Base-by-base conservation (phyloP, 2,888 invertebrate species). In the Cheilosia soror region DNA sequence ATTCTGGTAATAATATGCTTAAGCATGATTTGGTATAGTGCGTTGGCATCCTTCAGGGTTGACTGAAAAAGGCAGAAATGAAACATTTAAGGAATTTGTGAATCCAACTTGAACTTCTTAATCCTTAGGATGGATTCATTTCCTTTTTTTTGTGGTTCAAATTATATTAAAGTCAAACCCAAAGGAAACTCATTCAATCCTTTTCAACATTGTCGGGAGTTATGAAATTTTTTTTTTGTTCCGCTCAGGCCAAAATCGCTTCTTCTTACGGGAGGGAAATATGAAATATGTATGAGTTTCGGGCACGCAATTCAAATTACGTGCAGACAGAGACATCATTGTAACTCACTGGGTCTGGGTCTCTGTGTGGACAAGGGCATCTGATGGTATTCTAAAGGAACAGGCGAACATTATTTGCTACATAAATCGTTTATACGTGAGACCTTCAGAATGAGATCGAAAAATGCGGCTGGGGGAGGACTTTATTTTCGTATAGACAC, bases 31-130 rank as follows among this genome's bases (percentile, higher is more conserved):
- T 11, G 0, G 15, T 25, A 31, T 42, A 72, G 60, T 71, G n/a
- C n/a, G 71, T 68, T 47, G 58, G 73, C 33, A 69, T 62, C 57
- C 62, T 31, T 73, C 9, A 62, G 53, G 49, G 37, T 42, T 20
- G 13, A 37, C 20, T 6, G 13, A 27, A 53, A 66, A 55, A 60
- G 58, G 57, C 72, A 42, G 79, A 75, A 79, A 79, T 79, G 63
- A 83, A 83, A 51, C 78, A 78, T 84, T 84, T 84, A 76, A 80
- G 71, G 76, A 84, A 84, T 84, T 75, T 84, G 80, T 84, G 69
- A 60, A 47, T 79, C n/a, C 65, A 53, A 44, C 65, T 65, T 44
- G 55, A 69, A 42, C 33, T 60, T 57, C 55, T 33, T 11, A 53
- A 58, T 58, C 51, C 58, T 53, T 60, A 60, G 20, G 49, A 15